Base-by-base conservation (phyloP, 2,797 vertebrate genomes). In the Gambusia yucatana region DNA sequence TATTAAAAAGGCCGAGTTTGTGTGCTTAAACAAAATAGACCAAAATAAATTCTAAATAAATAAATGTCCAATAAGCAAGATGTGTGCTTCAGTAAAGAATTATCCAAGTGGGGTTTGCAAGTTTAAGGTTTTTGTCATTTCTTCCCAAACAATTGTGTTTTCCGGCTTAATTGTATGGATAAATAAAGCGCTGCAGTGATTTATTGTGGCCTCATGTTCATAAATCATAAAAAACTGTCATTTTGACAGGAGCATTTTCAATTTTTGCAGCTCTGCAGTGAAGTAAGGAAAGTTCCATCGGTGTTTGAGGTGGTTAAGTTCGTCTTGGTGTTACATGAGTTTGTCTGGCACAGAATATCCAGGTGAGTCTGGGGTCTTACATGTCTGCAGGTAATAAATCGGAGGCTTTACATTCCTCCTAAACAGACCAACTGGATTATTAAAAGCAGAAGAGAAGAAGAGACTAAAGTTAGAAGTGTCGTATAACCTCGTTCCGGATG, bases 391-490 rank as follows among this genome's bases (percentile, higher is more conserved):
- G 63, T 67, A 28, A 70, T 14, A 77, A 52, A 10, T 1, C 82
- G 72, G 52, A 46, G 78, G 72, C 76, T 86, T 83, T 76, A 82
- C 74, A 78, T 75, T 91, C 80, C 81, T 70, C 81, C 81, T 75
- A 79, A 75, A n/a, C 36, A 86, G 88, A 88, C 84, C 89, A 90
- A 91, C 82, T 74, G 87, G 88, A 93, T 92, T 85, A 84, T 84
- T 77, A 72, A 71, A 77, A 87, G 87, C 72, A n/a, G 44, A 61
- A 85, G 72, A 88, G 80, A 77, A 39, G 33, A 70, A 44, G 72
- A 84, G 79, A 89, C 87, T 93, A 93, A 90, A 92, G 88, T 92
- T 93, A 92, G 92, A 93, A 69, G 88, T 90, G 89, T 93, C 89
- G 79, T 84, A 78, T 90, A 83, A 87, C 84, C 86, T 88, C 77